Base-by-base conservation (phyloP, 2,888 invertebrate species). In the Catocala nupta region DNA sequence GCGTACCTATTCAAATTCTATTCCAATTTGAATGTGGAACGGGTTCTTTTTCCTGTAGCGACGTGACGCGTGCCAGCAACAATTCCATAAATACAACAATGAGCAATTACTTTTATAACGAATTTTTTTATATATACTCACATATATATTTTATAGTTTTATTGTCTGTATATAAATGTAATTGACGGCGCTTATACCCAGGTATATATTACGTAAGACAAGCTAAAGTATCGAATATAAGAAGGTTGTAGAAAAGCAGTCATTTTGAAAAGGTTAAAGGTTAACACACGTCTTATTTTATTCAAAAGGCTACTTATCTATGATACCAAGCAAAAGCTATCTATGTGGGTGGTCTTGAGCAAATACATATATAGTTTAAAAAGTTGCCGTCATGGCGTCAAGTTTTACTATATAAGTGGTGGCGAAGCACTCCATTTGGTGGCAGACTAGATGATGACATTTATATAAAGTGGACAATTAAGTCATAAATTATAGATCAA, bases 21-120 rank as follows among this genome's bases (percentile, higher is more conserved):
- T 87, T 88, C 84, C 86, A 86, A 90, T 91, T 91, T 91, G 88
- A 91, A 91, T 91, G 82, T 90, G 80, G 89, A 91, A 91, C 90
- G 89, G 89, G 91, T 91, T 84, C 84, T 88, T 90, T 91, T 91
- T 91, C 88, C 88, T 89, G 90, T 86, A 81, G 83, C 74, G 80
- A 80, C 80, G 81, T 86, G 86, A 86, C 84, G 79, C 78, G 78
- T 79, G 87, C 84, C 85, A 81, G 86, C 83, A 78, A 84, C 81
- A 83, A 86, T 89, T 86, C 85, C 84, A 87, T 85, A 86, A 82
- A 81, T 81, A 82, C 79, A 81, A 91, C 90, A 90, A 90, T 89
- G 84, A 85, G 83, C 88, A 84, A 90, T 90, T 90, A 90, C 84
- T 84, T 77, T 78, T 83, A 81, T 84, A 77, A 77, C 81, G 69